These are phyloP conservation scores for Oncorhynchus masou DNA, from an alignment of 2,113 vertebrate species.

Conservation along the genomic window DNA sequence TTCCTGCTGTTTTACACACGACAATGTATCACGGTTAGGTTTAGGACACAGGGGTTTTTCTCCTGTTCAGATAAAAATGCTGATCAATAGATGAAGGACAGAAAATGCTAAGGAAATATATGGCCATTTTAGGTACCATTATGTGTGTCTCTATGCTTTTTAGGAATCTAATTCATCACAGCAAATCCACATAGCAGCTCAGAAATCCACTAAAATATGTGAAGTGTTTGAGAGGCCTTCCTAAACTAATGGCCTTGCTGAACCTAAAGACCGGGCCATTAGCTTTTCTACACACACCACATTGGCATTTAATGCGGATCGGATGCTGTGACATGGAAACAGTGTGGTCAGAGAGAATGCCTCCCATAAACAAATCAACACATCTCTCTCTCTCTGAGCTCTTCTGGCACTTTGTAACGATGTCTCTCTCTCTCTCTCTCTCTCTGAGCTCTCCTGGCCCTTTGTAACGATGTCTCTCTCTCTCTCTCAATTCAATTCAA, in stretches of 20 bases:
- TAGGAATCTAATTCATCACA: background rate
- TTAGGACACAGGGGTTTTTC: too few relatives aligned
- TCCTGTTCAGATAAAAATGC: too few relatives aligned
- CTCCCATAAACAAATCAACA: constrained; percentile 74
- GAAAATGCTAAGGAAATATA: too few relatives aligned
- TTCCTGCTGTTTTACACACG: constrained; percentile 55
- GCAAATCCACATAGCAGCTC: constrained; percentile 15
- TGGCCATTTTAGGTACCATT: too few relatives aligned
- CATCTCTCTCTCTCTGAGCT: constrained; percentile 51
- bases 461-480: too few relatives aligned
- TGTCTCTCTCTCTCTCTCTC: too few relatives aligned
- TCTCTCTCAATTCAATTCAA: too few relatives aligned
- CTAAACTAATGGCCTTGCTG: background rate
- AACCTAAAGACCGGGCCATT: constrained; percentile 22
- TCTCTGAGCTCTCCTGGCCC: too few relatives aligned
- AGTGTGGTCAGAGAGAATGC: constrained; percentile 25
- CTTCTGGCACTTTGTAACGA: too few relatives aligned
- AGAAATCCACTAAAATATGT: constrained; percentile 5
- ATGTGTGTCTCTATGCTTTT: background rate
- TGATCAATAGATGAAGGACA: too few relatives aligned
- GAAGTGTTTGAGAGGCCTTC: background rate
- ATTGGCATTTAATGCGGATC: constrained; percentile 2
- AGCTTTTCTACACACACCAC: constrained; percentile 26
- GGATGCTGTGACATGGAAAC: constrained; percentile 33
- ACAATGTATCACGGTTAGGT: too few relatives aligned